Evolutionary conservation across 1,140 invertebrate genomes (phyloP).

Genomic region (Drosophila santomea): DNA sequence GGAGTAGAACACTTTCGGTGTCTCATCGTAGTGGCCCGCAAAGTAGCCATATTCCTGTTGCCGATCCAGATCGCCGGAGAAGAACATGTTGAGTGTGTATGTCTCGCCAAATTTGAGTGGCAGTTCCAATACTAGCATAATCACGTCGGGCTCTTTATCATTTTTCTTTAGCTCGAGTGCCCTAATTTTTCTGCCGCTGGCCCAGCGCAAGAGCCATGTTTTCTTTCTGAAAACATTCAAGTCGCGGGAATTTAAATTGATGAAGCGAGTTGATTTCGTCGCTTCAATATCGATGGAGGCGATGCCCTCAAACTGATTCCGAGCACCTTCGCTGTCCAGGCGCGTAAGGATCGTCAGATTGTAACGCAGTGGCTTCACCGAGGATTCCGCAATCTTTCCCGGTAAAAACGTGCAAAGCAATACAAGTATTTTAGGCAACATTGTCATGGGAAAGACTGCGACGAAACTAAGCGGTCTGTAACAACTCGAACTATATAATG

Average conservation of each 20-base stretch:
- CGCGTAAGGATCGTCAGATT: conserved; percentile 10
- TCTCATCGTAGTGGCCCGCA: not conserved
- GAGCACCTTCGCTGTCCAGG: not conserved
- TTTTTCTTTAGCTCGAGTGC: not conserved
- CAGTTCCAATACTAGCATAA: not conserved
- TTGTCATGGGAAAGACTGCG: conserved; percentile 5
- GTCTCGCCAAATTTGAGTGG: not conserved
- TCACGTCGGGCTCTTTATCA: not conserved
- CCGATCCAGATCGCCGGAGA: not conserved
- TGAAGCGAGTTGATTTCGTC: not conserved
- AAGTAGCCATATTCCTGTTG: conserved; percentile 6
- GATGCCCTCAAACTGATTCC: conserved; percentile 1
- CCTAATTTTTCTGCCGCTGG: not conserved
- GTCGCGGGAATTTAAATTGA: not conserved
- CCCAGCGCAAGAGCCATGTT: not conserved
- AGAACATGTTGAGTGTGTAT: conserved; percentile 11
- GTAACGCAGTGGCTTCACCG: conserved; percentile 1
- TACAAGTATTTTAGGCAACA: not conserved
- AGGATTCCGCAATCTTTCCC: not conserved
- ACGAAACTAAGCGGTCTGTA: too few relatives aligned
- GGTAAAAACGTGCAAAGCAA: not conserved
- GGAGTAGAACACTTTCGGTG: conserved; percentile 85
- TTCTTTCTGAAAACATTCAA: not conserved
- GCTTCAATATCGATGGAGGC: conserved; percentile 1
- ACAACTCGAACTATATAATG: not conserved